A percentile compares a stretch with the other conserved stretches of the same genome.
These are phyloP conservation scores for Bambusicola thoracicus DNA, from an alignment of 2,113 vertebrate genomes.

Conservation along the genomic window DNA sequence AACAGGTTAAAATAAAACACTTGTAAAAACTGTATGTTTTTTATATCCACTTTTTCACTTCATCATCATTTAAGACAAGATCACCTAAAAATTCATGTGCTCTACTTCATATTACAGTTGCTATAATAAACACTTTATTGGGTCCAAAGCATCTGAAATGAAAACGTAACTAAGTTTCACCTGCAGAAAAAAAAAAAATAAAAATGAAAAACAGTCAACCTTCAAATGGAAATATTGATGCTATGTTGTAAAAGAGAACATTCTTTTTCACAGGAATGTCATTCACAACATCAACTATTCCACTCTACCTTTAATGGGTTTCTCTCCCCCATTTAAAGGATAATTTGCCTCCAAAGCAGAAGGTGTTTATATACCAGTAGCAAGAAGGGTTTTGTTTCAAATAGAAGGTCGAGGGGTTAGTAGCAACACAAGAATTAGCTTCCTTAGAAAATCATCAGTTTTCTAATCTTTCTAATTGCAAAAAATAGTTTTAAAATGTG, in stretches of 20 bases:
- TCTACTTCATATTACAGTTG: neutral
- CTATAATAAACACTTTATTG: neutral
- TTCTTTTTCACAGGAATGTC: neutral
- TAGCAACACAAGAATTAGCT: neutral
- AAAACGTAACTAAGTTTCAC: neutral
- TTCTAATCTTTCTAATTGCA: neutral
- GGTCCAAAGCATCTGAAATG: neutral
- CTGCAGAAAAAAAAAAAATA: too few species aligned
- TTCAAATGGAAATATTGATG: neutral
- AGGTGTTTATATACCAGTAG: neutral
- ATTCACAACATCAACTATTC: neutral
- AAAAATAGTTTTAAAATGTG: neutral
- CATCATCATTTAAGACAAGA: neutral
- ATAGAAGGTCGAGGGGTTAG: neutral
- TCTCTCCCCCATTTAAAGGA: neutral
- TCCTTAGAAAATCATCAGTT: neutral
- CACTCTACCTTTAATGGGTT: neutral
- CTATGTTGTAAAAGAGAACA: neutral
- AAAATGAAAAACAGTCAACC: too few species aligned
- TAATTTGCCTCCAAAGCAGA: neutral
- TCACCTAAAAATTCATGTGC: constrained; percentile 3
- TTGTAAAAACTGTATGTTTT: neutral
- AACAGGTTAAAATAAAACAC: too few species aligned
- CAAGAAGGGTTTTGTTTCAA: neutral
- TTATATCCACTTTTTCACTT: neutral